Evolutionary conservation across 2,797 vertebrate species (phyloP).

Genomic region (Leptodactylus fallax): DNA sequence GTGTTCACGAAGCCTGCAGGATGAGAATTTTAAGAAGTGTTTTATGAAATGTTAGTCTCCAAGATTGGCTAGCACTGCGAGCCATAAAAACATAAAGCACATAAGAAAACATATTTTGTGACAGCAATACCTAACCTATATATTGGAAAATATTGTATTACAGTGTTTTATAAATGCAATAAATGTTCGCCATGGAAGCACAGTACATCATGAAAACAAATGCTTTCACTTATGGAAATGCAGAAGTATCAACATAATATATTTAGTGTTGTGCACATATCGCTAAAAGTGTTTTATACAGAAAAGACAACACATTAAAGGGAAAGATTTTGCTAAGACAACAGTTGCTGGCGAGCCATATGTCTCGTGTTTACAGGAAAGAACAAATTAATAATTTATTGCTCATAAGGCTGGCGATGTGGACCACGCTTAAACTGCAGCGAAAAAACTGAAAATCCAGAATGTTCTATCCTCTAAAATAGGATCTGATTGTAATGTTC

Average conservation of each 20-base stretch:
- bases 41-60: constrained; percentile 28
- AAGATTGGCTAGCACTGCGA: neutral
- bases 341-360: constrained; percentile 42
- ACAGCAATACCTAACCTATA: constrained; percentile 32
- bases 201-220: constrained; percentile 55
- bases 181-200: constrained; percentile 45
- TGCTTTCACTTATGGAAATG: constrained; percentile 50
- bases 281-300: constrained; percentile 41
- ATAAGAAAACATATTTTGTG: constrained; percentile 36
- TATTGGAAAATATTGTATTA: constrained; percentile 43
- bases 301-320: constrained; percentile 52
- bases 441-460: constrained; percentile 17
- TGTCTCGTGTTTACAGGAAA: constrained; percentile 47
- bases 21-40: constrained; percentile 3
- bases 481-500: neutral
- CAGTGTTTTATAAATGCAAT: constrained; percentile 55
- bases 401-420: constrained; percentile 30
- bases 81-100: constrained; percentile 32
- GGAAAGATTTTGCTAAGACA: constrained; percentile 56
- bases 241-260: constrained; percentile 48
- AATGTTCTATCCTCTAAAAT: neutral
- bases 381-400: constrained; percentile 54
- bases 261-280: constrained; percentile 24
- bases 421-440: constrained; percentile 25
- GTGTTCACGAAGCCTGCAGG: neutral